Base-by-base conservation (phyloP, 37 sponge, comb jelly and placozoan species). In the Geodia barretti region DNA sequence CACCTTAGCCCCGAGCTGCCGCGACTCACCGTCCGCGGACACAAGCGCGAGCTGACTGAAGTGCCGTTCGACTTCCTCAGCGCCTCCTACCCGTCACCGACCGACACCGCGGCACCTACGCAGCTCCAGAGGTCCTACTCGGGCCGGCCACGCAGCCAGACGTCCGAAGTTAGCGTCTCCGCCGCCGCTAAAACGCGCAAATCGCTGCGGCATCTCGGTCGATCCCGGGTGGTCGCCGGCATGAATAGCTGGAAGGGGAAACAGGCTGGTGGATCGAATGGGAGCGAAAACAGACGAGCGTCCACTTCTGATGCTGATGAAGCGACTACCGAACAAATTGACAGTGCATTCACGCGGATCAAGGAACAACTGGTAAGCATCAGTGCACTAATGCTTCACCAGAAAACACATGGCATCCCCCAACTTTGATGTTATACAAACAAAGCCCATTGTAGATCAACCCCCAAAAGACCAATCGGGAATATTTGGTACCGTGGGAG, bases 301-400 rank as follows among this genome's bases (percentile, higher is more conserved):
- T 47, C 54, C 54, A 14, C 54, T 14, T 47, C 54, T 7, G 54
- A 47, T 14, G 54, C 54, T 47, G 54, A 40, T 3, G 72, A 81
- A 60, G 68, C 77, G 7, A 68, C 68, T 5, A 70, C 70, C 0
- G 60, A 73, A 28, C 73, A 87, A 43, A 37, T 87, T 4, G 87
- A 87, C 17, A 58, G 28, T 29, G n/a, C 75, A 8, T 80, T 87
- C 40, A 74, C 87, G 29, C 67, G 37, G 39, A 87, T 87, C 61
- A 87, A 43, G 60, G 20, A 43, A 35, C 75, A 87, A 63, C 35
- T 87, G 75, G 87, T 87, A 47, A 74, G 82, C 14, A 1, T 2
- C 54, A 14, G n/a, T n/a, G n/a, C n/a, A n/a, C n/a, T n/a, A n/a
- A n/a, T n/a, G n/a, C n/a, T n/a, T n/a, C n/a, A n/a, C n/a, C n/a